A percentile compares a stretch with the other conserved stretches of the same genome.
These are phyloP conservation scores for Anthonomus grandis DNA, from an alignment of 1,140 invertebrate genomes.

Conservation along the genomic window DNA sequence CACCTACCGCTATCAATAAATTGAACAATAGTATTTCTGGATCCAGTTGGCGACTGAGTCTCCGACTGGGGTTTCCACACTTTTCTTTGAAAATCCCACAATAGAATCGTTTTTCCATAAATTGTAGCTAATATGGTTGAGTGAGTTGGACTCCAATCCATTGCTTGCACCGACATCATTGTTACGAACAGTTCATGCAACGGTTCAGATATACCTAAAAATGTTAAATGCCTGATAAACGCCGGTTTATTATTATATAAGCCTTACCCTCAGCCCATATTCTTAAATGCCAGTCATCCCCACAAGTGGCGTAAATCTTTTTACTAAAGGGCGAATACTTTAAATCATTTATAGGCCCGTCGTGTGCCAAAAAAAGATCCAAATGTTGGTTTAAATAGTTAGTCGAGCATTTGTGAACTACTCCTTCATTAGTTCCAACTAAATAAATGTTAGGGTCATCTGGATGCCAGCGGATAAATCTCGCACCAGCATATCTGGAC, in stretches of 20 bases:
- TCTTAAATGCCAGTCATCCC: conserved; percentile 71
- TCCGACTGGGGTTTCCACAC: conserved; percentile 61
- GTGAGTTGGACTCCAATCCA: conserved; percentile 76
- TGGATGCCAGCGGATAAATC: conserved; percentile 65
- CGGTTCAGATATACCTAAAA: conserved; percentile 56
- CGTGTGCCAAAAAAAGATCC: conserved; percentile 71
- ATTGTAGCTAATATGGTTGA: conserved; percentile 78
- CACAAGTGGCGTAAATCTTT: conserved; percentile 74
- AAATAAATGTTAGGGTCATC: conserved; percentile 64
- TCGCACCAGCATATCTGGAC: conserved; percentile 57
- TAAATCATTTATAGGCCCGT: conserved; percentile 73
- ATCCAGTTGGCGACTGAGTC: conserved; percentile 50
- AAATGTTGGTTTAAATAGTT: conserved; percentile 60
- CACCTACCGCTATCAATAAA: conserved; percentile 65
- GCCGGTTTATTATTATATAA: background rate
- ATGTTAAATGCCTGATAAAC: no score
- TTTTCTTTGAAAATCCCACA: conserved; percentile 71
- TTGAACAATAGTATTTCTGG: conserved; percentile 51
- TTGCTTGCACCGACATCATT: conserved; percentile 60
- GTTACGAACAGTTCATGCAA: conserved; percentile 58
- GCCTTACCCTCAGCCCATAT: conserved; percentile 59
- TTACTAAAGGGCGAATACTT: conserved; percentile 76
- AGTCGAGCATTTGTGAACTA: conserved; percentile 60
- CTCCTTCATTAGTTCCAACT: conserved; percentile 80
- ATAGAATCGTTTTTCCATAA: conserved; percentile 64